Base-by-base conservation (phyloP, 2,113 vertebrate species). In the Ctenodactylus gundi region DNA sequence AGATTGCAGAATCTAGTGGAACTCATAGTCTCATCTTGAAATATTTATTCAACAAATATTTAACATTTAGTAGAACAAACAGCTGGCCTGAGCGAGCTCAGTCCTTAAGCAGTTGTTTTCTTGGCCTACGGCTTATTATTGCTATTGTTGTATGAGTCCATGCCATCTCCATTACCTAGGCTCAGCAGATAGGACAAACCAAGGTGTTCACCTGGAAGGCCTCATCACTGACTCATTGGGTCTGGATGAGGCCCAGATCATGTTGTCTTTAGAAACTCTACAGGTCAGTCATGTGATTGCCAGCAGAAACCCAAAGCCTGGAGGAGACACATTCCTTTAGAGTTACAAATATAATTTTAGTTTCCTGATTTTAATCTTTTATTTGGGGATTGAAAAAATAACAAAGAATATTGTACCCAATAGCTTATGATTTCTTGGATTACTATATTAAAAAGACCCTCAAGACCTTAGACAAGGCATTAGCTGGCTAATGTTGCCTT, bases 1-100 rank as follows among this genome's bases (percentile, higher is more conserved):
- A 95, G 91, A 78, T 80, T 89, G 27, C 57, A 82, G 88, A 85
- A 78, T 73, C 72, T 75, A 90, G 60, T 88, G 82, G 81, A 96
- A 92, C 82, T 70, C 85, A 77, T n/a, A 55, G 68, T 53, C 60
- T 93, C 36, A 90, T 78, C 92, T 81, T 96, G 92, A 95, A 97
- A 97, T 96, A 95, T 95, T 92, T 85, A 95, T 94, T 82, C 65
- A 46, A 82, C 95, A 96, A 93, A 97, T 92, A 96, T 92, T 94
- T 93, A 92, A 85, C 78, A 77, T 95, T 96, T 92, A 88, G 81
- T 76, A 83, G 90, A 94, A 94, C 90, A 92, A 95, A 90, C 77
- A 83, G 58, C 41, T 68, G 64, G 70, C 51, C 70, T 55, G 62
- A 60, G 25, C 31, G 77, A 51, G 29, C 87, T 75, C n/a, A 44